phyloP scores from a whole-genome alignment of 1,140 invertebrate species.

The Pararge aegeria region DNA sequence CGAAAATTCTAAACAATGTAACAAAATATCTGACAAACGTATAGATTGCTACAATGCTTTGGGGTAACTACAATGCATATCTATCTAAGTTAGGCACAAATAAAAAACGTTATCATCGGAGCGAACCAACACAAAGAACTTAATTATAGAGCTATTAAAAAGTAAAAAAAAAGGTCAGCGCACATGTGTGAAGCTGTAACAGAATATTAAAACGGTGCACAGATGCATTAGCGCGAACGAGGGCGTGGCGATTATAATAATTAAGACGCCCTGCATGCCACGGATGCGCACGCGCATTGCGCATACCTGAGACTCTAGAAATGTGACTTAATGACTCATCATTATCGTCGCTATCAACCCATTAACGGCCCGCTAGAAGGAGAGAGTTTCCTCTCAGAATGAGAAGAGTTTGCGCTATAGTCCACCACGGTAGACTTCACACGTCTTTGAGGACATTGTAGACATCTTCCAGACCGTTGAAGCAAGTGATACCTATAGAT shows the following conservation, averaged over 20 bases:
- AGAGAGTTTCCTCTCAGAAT: no score
- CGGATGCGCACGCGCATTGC: conserved; percentile 24
- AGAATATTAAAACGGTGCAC: background rate
- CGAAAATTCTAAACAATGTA: no score
- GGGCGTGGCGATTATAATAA: conserved; percentile 30
- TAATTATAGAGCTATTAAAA: background rate
- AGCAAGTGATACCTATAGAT: no score
- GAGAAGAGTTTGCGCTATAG: no score
- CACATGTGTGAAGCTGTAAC: background rate
- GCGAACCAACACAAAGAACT: background rate
- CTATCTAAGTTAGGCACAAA: no score
- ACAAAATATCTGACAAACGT: no score
- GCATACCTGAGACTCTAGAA: conserved; percentile 13
- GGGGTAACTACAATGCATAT: no score
- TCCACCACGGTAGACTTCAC: no score
- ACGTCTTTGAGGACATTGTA: no score
- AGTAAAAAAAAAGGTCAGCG: background rate
- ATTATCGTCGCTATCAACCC: background rate
- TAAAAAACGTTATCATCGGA: no score
- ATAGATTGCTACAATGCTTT: no score
- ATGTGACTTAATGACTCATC: background rate
- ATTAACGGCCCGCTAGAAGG: background rate
- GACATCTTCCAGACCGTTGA: no score
- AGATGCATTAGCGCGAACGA: conserved; percentile 17
- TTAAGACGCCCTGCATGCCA: conserved; percentile 27